These are phyloP conservation scores for Todus mexicanus DNA, from an alignment of 2,797 vertebrate species.

Conservation along the genomic window DNA sequence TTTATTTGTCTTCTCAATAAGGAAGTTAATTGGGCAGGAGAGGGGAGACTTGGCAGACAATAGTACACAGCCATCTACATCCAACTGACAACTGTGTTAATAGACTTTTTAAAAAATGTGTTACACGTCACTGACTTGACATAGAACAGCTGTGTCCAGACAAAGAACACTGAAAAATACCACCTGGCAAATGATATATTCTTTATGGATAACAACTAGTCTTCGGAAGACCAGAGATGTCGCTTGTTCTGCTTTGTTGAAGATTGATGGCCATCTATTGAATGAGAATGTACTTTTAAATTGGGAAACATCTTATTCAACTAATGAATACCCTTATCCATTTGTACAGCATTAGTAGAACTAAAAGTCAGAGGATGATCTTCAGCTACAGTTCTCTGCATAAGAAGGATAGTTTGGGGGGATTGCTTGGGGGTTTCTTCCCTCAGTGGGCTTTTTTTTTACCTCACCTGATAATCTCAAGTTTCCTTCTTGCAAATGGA, in stretches of 20 bases:
- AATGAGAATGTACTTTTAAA: constrained; percentile 20
- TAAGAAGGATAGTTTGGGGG: neutral
- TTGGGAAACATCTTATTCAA: neutral
- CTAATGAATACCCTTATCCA: neutral
- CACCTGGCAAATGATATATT: constrained; percentile 33
- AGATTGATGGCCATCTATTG: constrained; percentile 7
- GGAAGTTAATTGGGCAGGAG: constrained; percentile 27
- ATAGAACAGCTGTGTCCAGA: constrained; percentile 49
- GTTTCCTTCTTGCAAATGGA: neutral
- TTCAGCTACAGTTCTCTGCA: neutral
- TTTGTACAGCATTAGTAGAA: neutral
- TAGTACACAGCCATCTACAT: constrained; percentile 41
- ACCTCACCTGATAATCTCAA: neutral
- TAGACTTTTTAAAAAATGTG: constrained; percentile 55
- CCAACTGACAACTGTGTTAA: constrained; percentile 55
- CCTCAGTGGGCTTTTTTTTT: neutral
- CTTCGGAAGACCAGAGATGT: constrained; percentile 4
- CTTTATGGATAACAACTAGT: neutral
- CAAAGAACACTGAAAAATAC: constrained; percentile 39
- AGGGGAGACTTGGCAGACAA: constrained; percentile 60
- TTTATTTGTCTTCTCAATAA: constrained; percentile 59
- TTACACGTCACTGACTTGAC: constrained; percentile 61
- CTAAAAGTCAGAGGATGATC: neutral
- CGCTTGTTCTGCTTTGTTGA: constrained; percentile 27
- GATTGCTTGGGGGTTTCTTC: neutral